phyloP scores from a whole-genome alignment of 2,797 vertebrate species.

The Phoxinus dragarum region DNA sequence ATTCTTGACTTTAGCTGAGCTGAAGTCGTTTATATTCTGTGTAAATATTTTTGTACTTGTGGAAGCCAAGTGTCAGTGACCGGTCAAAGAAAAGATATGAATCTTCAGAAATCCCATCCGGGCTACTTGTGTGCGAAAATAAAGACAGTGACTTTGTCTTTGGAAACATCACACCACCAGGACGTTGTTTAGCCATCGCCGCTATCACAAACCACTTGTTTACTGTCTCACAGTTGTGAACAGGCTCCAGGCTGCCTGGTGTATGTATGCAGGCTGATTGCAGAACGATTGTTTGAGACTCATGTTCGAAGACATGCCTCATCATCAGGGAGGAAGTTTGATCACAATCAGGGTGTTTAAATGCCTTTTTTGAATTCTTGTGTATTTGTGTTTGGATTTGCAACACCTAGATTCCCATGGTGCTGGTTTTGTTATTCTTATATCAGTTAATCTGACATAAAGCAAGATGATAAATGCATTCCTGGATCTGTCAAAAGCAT shows the following conservation, averaged over 20 bases:
- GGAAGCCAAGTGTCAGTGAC: neutral
- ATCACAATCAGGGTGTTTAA: constrained; percentile 59
- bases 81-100: neutral
- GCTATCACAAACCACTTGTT: neutral
- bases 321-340: constrained; percentile 60
- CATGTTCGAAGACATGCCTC: neutral
- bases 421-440: neutral
- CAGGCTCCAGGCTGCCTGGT: neutral
- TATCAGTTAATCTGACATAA: constrained; percentile 41
- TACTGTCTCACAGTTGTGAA: constrained; percentile 18
- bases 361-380: constrained; percentile 68
- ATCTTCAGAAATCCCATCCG: constrained; percentile 14
- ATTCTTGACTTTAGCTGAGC: neutral
- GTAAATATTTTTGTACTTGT: constrained; percentile 13
- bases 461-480: constrained; percentile 51
- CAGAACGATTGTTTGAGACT: neutral
- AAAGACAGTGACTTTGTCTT: constrained; percentile 5
- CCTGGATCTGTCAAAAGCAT: neutral
- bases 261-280: neutral
- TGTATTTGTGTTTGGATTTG: constrained; percentile 68
- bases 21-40: neutral
- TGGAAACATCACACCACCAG: neutral
- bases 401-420: constrained; percentile 59
- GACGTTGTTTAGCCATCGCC: neutral
- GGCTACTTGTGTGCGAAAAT: neutral